Evolutionary conservation across 2,888 invertebrate species (phyloP).

Genomic region (Pteria penguin): DNA sequence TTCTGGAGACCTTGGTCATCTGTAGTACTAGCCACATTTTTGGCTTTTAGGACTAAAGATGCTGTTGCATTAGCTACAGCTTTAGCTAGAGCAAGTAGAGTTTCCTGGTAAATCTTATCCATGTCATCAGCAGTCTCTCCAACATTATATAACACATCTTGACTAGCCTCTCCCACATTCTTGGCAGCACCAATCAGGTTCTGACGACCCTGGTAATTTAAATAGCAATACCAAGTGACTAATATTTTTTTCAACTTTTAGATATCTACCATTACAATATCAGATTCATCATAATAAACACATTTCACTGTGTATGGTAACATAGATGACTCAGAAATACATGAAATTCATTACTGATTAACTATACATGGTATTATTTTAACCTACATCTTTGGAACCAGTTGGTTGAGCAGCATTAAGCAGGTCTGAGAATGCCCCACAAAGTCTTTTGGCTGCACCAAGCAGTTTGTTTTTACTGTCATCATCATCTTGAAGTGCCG

Average conservation of each 20-base stretch:
- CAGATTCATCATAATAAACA: no score
- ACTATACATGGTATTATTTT: background rate
- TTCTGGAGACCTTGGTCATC: slow-evolving; percentile 91
- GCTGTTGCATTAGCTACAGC: slow-evolving; percentile 99
- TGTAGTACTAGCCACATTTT: slow-evolving; percentile 93
- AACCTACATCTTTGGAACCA: slow-evolving; percentile 73
- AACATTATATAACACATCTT: slow-evolving; percentile 91
- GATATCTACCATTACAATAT: no score
- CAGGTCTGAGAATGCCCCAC: slow-evolving; percentile 93
- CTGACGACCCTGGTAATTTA: slow-evolving; percentile 83
- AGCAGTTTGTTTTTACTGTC: slow-evolving; percentile 91
- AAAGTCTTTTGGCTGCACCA: slow-evolving; percentile 94
- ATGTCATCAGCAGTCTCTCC: slow-evolving; percentile 84
- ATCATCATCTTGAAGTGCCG: slow-evolving; percentile 92
- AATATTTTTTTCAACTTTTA: background rate
- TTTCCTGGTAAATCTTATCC: slow-evolving; percentile 84
- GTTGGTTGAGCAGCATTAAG: slow-evolving; percentile 95
- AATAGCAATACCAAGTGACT: background rate
- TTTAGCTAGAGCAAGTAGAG: slow-evolving; percentile 95
- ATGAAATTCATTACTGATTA: no score
- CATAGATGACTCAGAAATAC: no score
- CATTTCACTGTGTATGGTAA: no score
- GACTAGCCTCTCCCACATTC: slow-evolving; percentile 94
- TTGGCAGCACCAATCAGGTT: slow-evolving; percentile 96
- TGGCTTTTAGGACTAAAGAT: slow-evolving; percentile 95